These are phyloP conservation scores for Ceyx erithaca DNA, from an alignment of 2,797 vertebrate genomes.

Conservation along the genomic window DNA sequence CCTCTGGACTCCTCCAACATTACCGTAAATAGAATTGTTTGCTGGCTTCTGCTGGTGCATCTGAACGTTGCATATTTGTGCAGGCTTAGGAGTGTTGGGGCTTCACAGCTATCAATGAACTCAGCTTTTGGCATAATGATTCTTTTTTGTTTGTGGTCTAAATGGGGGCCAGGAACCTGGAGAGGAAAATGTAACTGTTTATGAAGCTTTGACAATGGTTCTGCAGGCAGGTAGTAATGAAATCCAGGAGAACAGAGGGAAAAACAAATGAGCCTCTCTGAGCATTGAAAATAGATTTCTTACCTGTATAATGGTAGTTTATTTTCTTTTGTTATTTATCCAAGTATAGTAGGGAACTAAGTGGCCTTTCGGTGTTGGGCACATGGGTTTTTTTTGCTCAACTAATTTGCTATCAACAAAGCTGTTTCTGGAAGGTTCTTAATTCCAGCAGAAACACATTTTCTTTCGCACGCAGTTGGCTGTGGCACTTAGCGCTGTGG, in stretches of 20 bases:
- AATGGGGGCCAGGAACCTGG: neutral
- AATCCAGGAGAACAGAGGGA: constrained; percentile 8
- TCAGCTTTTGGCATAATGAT: neutral
- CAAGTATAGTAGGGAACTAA: neutral
- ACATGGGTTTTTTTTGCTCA: neutral
- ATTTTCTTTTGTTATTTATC: constrained; percentile 12
- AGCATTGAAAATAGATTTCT: neutral
- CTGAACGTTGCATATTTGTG: neutral
- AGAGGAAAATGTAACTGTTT: constrained; percentile 13
- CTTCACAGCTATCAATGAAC: neutral
- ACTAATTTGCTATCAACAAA: neutral
- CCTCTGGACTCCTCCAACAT: neutral
- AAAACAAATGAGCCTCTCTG: constrained; percentile 24
- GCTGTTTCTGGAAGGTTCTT: constrained; percentile 8
- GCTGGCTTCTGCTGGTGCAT: neutral
- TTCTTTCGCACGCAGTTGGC: neutral
- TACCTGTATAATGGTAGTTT: neutral
- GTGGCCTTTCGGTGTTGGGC: neutral
- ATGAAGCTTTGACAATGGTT: constrained; percentile 20
- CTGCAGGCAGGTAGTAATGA: constrained; percentile 1
- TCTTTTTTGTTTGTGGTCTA: neutral
- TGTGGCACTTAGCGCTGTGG: neutral
- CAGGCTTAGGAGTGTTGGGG: neutral
- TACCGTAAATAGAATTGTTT: neutral
- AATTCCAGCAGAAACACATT: neutral